Conservation (phyloP, 2,888 invertebrate species). For the Uropetala carovei region DNA sequence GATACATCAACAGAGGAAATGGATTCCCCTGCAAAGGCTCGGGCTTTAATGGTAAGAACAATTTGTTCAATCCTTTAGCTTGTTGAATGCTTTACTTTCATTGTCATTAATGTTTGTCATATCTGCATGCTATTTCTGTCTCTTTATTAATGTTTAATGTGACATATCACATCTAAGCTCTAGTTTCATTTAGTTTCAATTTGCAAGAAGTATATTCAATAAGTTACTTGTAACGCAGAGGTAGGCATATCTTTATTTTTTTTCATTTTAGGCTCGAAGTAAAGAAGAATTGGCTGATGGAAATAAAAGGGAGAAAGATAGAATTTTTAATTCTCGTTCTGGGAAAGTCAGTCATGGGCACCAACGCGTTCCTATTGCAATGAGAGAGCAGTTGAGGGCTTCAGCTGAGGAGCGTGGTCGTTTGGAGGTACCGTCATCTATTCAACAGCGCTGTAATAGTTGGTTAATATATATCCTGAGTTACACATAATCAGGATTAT, state of each 20-base stretch:
- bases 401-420: constrained; percentile 59
- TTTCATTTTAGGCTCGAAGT: constrained; percentile 55
- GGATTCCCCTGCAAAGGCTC: constrained; percentile 47
- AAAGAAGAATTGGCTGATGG: constrained; percentile 60
- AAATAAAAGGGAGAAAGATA: constrained; percentile 62
- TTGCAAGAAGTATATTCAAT: constrained; percentile 14
- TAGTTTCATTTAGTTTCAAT: neutral
- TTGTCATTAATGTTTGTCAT: neutral
- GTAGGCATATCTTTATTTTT: constrained; percentile 63
- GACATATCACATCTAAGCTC: neutral
- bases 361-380: constrained; percentile 49
- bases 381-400: constrained; percentile 62
- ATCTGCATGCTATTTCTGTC: constrained; percentile 29
- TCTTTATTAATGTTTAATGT: constrained; percentile 19
- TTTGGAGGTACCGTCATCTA: constrained; percentile 56
- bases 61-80: neutral
- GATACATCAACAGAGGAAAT: constrained; percentile 43
- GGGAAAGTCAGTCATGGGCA: constrained; percentile 56
- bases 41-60: constrained; percentile 49
- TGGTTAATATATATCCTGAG: too few species aligned
- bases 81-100: neutral
- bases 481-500: too few species aligned
- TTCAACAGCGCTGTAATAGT: neutral
- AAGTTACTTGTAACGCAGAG: constrained; percentile 8
- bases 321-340: constrained; percentile 61